Evolutionary conservation across 1,140 invertebrate species (phyloP), one percentile per base, ranked within the genome.

Genomic region (Yoshiicerus persimilis): DNA sequence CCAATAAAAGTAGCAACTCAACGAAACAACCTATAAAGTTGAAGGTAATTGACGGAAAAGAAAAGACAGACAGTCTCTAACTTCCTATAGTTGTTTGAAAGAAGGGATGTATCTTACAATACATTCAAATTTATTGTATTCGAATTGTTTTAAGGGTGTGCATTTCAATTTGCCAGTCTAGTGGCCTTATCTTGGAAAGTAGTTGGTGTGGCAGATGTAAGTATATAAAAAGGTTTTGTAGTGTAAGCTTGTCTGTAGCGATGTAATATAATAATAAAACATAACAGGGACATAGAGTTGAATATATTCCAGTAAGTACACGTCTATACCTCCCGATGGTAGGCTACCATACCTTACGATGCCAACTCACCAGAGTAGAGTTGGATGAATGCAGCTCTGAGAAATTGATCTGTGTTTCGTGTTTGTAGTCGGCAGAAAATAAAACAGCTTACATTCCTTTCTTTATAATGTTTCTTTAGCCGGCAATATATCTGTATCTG

Each of bases 371-470:
- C 13, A 32, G 25, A 66, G 23, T 25, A 10, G 30, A 70, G 25
- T 70, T 11, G 66, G 25, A 30, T 70, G 11, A 70, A 30, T 70
- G 30, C 30, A 30, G 30, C 25, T 70, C 66, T 13, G 30, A 30
- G 66, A 70, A 70, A 70, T 30, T 30, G 66, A 70, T 70, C 66
- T 70, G 27, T 80, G 75, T 36, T 36, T 32, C 34, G 34, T 80
- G 75, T 80, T 80, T 80, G 34, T 80, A 36, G 30, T 80, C 75
- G 75, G 32, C 75, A 36, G 32, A 80, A 80, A 80, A 80, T 80
- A 34, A 38, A 36, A 80, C n/a, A 32, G 75, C 75, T 80, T 80
- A 36, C 75, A 80, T 80, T 80, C 30, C 34, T 32, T 80, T 36
- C 32, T 56, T 56, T 32, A 80, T 30, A 34, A 80, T 38, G 75